These are phyloP conservation scores for Meta bourneti DNA, from an alignment of 2,888 invertebrate genomes.

Conservation along the genomic window DNA sequence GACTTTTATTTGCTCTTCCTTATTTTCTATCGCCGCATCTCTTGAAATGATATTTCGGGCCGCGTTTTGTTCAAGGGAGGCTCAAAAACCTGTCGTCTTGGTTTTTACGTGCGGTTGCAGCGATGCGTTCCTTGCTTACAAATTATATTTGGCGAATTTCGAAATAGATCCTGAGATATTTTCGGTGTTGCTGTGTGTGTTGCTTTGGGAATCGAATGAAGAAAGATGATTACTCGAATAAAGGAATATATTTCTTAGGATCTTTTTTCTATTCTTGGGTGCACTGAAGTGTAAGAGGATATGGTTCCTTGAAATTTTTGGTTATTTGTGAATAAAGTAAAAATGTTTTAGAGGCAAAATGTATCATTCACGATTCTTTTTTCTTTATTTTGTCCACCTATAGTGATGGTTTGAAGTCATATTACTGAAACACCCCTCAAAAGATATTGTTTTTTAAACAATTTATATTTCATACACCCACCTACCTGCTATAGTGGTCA, in stretches of 20 bases:
- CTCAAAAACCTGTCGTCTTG: background rate
- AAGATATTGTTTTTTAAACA: no score
- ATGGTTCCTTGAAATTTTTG: background rate
- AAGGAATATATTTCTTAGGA: background rate
- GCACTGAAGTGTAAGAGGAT: background rate
- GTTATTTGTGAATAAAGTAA: background rate
- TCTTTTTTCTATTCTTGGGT: background rate
- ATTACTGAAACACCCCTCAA: no score
- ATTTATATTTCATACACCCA: no score
- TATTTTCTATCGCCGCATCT: conserved; percentile 25
- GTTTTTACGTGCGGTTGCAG: background rate
- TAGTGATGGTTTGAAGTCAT: no score
- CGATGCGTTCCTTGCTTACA: background rate
- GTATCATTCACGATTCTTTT: background rate
- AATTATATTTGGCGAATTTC: conserved; percentile 1
- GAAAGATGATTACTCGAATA: conserved; percentile 1
- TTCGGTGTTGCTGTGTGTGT: background rate
- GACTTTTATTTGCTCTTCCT: conserved; percentile 51
- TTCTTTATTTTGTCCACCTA: no score
- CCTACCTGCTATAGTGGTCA: no score
- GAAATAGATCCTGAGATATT: background rate
- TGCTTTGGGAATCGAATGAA: background rate
- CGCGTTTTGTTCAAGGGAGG: conserved; percentile 4
- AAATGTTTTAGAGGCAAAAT: background rate
- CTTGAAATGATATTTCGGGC: conserved; percentile 37